Percentiles rank a stretch among this genome's conserved stretches.
Conservation (phyloP, 2,888 invertebrate genomes). For the Leucozona laternaria region DNA sequence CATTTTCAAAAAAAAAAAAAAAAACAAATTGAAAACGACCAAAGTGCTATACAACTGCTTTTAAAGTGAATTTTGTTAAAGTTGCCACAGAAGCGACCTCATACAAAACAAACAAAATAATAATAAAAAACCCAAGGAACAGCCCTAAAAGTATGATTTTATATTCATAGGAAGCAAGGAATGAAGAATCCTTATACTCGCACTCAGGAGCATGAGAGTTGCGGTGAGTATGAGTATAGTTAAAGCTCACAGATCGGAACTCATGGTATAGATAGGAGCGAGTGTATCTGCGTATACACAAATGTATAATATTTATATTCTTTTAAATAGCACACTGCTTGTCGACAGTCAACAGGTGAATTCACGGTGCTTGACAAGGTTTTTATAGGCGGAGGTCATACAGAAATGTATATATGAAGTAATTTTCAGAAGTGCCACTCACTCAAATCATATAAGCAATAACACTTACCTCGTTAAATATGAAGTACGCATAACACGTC, state of each 20-base stretch:
- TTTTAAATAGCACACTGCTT: background rate
- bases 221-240: background rate
- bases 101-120: constrained; percentile 3
- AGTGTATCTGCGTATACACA: background rate
- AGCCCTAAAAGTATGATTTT: constrained; percentile 39
- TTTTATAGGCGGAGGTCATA: constrained; percentile 12
- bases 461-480: constrained; percentile 90
- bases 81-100: constrained; percentile 17
- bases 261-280: background rate
- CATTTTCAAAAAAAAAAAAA: background rate
- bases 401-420: background rate
- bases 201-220: background rate
- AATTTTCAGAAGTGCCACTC: constrained; percentile 9
- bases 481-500: constrained; percentile 91
- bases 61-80: constrained; percentile 21
- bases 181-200: constrained; percentile 4
- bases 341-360: constrained; percentile 33
- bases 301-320: background rate
- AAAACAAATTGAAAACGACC: background rate
- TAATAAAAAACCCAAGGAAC: background rate
- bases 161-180: constrained; percentile 44
- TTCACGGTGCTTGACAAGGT: constrained; percentile 12
- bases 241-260: constrained; percentile 7
- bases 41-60: background rate
- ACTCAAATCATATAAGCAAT: constrained; percentile 18